Evolutionary conservation across 35 echinoderm and acorn worm species (phyloP).

Genomic region (Heliocidaris tuberculata): DNA sequence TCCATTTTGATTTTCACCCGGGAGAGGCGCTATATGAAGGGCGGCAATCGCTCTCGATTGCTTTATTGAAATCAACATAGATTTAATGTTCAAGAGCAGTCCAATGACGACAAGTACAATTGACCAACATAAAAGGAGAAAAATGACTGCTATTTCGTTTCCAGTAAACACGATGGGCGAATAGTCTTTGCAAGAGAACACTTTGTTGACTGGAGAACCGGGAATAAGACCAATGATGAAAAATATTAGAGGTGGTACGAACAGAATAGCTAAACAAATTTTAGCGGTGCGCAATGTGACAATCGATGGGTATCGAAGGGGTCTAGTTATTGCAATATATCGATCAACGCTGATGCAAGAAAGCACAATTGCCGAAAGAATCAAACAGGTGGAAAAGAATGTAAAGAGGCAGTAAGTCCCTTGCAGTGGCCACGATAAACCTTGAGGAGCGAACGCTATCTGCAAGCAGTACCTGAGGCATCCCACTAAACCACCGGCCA

Average conservation of each 20-base stretch:
- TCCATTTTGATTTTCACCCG: not conserved
- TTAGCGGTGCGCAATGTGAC: not conserved
- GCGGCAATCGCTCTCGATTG: not conserved
- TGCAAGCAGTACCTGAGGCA: not conserved
- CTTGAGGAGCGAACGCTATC: not conserved
- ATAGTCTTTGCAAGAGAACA: not conserved
- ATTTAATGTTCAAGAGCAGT: not conserved
- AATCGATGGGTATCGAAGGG: not conserved
- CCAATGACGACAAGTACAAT: not conserved
- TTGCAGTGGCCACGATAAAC: not conserved
- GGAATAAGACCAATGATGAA: not conserved
- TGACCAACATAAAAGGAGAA: not conserved
- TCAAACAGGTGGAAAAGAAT: not conserved
- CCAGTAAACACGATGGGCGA: not conserved
- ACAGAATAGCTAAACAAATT: not conserved
- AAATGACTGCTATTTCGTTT: not conserved
- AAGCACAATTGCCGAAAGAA: not conserved
- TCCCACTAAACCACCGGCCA: not conserved
- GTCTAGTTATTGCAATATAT: not conserved
- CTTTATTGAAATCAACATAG: not conserved
- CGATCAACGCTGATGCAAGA: constrained; percentile 2
- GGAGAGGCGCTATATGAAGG: not conserved
- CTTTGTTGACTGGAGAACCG: not conserved
- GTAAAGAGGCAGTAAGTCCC: not conserved
- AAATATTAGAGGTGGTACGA: not conserved